phyloP scores from a whole-genome alignment of 2,113 vertebrate species.

The Alces alces region DNA sequence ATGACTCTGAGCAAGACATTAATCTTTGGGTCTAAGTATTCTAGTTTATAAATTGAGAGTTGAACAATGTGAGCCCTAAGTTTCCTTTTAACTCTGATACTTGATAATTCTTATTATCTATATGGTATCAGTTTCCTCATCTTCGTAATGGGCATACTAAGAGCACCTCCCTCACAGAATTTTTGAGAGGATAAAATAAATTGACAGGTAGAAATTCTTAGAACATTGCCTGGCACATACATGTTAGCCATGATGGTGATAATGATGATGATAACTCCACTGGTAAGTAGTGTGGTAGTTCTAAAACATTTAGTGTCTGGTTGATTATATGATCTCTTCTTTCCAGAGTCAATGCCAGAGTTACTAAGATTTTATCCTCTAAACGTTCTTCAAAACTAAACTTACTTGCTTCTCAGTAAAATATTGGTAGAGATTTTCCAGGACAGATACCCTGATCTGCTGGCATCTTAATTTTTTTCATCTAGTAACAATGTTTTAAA shows the following conservation, averaged over 20 bases:
- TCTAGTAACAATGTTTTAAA: constrained; percentile 28
- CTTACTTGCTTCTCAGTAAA: background rate
- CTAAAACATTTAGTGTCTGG: background rate
- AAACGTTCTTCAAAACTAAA: background rate
- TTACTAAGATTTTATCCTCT: background rate
- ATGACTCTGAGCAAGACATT: background rate
- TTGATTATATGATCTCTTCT: background rate
- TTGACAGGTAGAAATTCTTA: background rate
- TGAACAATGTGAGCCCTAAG: background rate
- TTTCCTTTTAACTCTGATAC: background rate
- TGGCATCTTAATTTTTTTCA: background rate
- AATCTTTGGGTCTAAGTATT: background rate
- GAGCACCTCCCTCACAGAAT: background rate
- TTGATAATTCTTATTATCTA: background rate
- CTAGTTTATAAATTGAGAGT: background rate
- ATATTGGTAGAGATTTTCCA: background rate
- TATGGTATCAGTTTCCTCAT: background rate
- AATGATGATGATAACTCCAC: background rate
- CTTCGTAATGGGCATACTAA: background rate
- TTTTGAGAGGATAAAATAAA: background rate
- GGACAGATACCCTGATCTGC: background rate
- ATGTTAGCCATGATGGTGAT: too few relatives aligned
- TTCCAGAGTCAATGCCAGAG: background rate
- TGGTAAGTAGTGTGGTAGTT: background rate
- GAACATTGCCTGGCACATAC: background rate